Evolutionary conservation across 2,888 invertebrate species (phyloP), one percentile per base, ranked within the genome.

Genomic region (Patella pellucida): DNA sequence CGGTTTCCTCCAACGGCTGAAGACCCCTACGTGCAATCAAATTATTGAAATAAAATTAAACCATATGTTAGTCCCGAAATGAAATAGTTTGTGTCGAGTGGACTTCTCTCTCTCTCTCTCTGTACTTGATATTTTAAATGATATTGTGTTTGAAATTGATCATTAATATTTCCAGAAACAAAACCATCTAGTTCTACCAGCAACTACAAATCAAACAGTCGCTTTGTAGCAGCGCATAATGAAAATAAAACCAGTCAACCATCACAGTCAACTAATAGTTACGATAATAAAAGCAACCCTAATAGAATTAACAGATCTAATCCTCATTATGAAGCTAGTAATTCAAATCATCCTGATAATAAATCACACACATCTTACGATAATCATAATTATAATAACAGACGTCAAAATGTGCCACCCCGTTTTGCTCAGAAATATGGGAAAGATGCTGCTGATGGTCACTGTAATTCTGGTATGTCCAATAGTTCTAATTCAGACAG

Each of bases 381-480:
- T 16, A 62, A 73, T 68, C 67, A 54, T 27, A 62, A 67, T 52
- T 67, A 72, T 50, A 51, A 74, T 19, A 54, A 73, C 41, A 52
- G 69, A 68, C 73, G 74, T 14, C 75, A 76, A 69, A 54, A 50
- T 31, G 15, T 72, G 16, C 74, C 77, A 14, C 77, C 77, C 19
- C 72, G 77, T 5, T 77, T 77, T 70, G 77, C 77, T 41, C 74
- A 69, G 71, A 70, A 67, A 19, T n/a, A 67, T 31, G 74, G 50
- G 27, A 52, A 52, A 16, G 27, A 51, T 7, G 41, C 52, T 9
- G 15, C 50, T 3, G 52, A 52, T 7, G 51, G 52, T 51, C 23
- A 16, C 16, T 50, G 15, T 71, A 23, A 52, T 50, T 50, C 71
- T 50, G 52, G 71, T n/a, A 16, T 50, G 23, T 52, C 62, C 11